phyloP scores from a whole-genome alignment of 2,888 invertebrate species.

The Nephrotoma appendiculata region DNA sequence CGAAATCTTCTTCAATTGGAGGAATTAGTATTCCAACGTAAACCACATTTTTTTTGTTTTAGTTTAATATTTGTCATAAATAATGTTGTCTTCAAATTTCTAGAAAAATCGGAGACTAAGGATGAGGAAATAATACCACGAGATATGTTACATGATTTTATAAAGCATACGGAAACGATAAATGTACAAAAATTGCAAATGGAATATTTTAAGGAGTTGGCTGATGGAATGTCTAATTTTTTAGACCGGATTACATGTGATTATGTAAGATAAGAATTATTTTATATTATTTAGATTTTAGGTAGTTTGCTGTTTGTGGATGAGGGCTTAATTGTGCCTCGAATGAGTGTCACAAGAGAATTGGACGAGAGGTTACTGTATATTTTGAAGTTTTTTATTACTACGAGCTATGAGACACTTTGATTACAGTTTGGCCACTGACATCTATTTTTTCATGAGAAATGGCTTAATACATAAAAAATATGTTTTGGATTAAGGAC shows the following conservation, averaged over 20 bases:
- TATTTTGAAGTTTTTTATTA: no score
- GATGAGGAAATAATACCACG: background rate
- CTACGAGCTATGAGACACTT: no score
- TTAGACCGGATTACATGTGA: background rate
- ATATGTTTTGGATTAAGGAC: no score
- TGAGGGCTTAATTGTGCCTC: no score
- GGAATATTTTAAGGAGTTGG: background rate
- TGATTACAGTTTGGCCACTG: no score
- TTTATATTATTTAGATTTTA: no score
- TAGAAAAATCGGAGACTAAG: background rate
- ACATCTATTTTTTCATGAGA: no score
- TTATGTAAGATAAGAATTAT: background rate
- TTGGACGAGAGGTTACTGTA: no score
- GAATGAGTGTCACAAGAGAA: no score
- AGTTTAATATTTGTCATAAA: background rate
- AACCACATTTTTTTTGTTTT: no score
- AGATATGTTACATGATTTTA: background rate
- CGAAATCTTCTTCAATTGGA: background rate
- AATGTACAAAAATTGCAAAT: background rate
- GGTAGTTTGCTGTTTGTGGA: no score
- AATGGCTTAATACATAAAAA: no score
- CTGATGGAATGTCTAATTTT: background rate
- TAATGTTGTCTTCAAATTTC: background rate
- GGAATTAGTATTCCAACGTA: background rate
- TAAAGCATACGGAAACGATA: background rate